Evolutionary conservation across 2,797 vertebrate genomes (phyloP).

Genomic region (Muscicapa comitata): DNA sequence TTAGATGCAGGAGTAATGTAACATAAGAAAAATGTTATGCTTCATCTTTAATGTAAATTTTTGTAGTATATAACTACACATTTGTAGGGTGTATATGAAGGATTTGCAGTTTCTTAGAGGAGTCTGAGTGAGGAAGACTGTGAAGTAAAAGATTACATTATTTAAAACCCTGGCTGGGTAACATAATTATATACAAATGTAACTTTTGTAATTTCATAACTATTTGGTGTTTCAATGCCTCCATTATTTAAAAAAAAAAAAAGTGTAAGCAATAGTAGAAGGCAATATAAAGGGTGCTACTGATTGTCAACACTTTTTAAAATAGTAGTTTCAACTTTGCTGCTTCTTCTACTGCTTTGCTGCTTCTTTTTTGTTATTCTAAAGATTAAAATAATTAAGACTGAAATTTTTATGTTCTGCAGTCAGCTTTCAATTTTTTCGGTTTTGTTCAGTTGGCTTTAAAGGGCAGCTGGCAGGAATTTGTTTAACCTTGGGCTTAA

Average conservation of each 20-base stretch:
- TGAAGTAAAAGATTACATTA: background rate
- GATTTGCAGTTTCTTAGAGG: background rate
- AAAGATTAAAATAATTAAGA: constrained; percentile 19
- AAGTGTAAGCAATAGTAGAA: background rate
- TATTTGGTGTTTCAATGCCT: background rate
- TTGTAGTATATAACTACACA: background rate
- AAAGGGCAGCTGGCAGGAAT: constrained; percentile 31
- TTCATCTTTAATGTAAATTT: background rate
- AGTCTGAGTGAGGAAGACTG: background rate
- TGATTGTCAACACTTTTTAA: background rate
- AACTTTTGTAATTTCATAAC: background rate
- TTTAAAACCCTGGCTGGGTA: background rate
- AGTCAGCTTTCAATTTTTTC: background rate
- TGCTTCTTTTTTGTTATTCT: background rate
- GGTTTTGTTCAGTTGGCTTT: constrained; percentile 9
- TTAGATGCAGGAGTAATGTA: background rate
- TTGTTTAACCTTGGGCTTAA: constrained; percentile 23
- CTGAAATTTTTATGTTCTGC: background rate
- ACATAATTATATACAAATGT: background rate
- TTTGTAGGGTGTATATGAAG: background rate
- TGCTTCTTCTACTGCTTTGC: background rate
- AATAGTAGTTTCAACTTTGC: background rate
- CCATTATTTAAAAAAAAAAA: background rate
- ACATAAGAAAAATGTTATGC: background rate
- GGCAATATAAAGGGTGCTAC: background rate